phyloP scores from a whole-genome alignment of 2,113 vertebrate genomes.

The Circaetus cinerascens region DNA sequence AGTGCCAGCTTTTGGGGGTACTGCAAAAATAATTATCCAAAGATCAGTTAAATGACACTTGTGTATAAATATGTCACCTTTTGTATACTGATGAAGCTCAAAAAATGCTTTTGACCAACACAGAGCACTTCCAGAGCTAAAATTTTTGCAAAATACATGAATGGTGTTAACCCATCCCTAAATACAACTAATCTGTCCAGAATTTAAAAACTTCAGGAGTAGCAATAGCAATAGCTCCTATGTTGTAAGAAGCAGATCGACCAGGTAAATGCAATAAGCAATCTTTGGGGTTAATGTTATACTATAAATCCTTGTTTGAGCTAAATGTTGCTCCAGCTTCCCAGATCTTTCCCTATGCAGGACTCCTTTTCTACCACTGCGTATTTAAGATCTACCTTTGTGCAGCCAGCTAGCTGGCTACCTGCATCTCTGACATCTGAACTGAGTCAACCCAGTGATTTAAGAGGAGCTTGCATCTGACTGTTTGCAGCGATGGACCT shows the following conservation, averaged over 20 bases:
- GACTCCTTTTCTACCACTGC: not conserved
- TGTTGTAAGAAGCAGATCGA: not conserved
- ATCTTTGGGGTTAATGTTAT: not conserved
- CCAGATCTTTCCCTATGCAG: not conserved
- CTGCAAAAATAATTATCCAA: not conserved
- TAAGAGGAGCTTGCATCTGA: not conserved
- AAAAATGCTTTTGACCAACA: not conserved
- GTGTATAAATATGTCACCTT: not conserved
- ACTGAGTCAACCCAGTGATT: not conserved
- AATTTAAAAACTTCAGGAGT: not conserved
- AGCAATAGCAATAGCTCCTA: not conserved
- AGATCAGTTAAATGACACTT: not conserved
- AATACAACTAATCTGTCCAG: not conserved
- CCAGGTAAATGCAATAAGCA: not conserved
- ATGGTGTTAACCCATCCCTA: not conserved
- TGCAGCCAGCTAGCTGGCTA: not conserved
- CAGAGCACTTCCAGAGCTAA: not conserved
- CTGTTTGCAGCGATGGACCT: not conserved
- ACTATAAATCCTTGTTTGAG: not conserved
- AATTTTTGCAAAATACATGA: not conserved
- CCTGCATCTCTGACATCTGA: not conserved
- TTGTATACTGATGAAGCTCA: not conserved
- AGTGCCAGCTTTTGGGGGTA: not conserved
- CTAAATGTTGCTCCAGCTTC: not conserved
- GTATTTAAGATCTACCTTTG: not conserved